Percentiles rank a stretch among this genome's conserved stretches.
These are phyloP conservation scores for Marcusenius ussheri DNA, from an alignment of 2,113 vertebrate species.

Conservation along the genomic window DNA sequence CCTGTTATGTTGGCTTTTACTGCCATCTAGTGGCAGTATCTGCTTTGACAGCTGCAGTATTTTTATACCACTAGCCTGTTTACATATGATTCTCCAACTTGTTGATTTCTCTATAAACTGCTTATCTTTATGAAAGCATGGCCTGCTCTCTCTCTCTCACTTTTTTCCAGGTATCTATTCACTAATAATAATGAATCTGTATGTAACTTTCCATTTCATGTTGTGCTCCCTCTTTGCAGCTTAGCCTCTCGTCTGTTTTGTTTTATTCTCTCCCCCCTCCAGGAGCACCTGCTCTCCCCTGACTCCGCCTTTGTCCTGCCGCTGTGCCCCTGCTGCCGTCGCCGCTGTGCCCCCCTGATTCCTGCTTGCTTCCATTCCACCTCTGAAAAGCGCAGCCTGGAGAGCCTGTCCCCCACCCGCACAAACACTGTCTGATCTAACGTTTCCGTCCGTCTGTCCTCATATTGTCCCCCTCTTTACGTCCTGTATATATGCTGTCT, in stretches of 20 bases:
- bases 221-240: slow-evolving; percentile 35
- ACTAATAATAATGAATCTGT: background rate
- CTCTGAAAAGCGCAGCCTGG: slow-evolving; percentile 71
- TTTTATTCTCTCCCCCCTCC: slow-evolving; percentile 74
- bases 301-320: slow-evolving; percentile 67
- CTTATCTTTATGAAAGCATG: background rate
- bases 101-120: background rate
- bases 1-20: slow-evolving; percentile 22
- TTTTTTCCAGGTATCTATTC: background rate
- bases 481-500: background rate
- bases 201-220: slow-evolving; percentile 15
- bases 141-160: background rate
- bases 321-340: slow-evolving; percentile 61
- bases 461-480: background rate
- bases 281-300: slow-evolving; percentile 76
- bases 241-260: slow-evolving; percentile 50
- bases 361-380: slow-evolving; percentile 91
- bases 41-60: background rate
- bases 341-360: slow-evolving; percentile 72
- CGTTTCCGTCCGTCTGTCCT: background rate
- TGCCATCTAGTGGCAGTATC: slow-evolving; percentile 45
- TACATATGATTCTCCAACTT: slow-evolving; percentile 22
- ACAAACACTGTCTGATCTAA: slow-evolving; percentile 4
- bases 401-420: slow-evolving; percentile 34
- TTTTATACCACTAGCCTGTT: background rate